Evolutionary conservation across 2,888 invertebrate species (phyloP).

Genomic region (Drosophila eohydei): DNA sequence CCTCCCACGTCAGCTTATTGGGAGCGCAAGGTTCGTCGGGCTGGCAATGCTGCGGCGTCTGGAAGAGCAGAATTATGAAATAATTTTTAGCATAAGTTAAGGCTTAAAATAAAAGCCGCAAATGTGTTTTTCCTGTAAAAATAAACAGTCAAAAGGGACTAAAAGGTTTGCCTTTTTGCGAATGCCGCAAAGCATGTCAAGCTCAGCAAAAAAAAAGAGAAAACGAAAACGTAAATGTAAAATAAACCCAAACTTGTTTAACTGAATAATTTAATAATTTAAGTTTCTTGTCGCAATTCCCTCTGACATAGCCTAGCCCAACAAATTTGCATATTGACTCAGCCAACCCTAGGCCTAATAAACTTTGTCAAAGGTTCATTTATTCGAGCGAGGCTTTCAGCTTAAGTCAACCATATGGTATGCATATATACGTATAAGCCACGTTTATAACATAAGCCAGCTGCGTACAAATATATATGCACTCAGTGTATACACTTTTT

Average conservation of each 20-base stretch:
- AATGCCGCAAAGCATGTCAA: slow-evolving; percentile 32
- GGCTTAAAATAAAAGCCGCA: slow-evolving; percentile 35
- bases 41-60: slow-evolving; percentile 84
- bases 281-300: slow-evolving; percentile 54
- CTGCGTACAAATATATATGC: slow-evolving; percentile 56
- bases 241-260: slow-evolving; percentile 27
- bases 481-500: slow-evolving; percentile 60
- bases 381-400: slow-evolving; percentile 17
- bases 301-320: slow-evolving; percentile 10
- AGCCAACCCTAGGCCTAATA: slow-evolving; percentile 60
- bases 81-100: slow-evolving; percentile 46
- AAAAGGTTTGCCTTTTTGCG: slow-evolving; percentile 57
- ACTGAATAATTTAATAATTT: slow-evolving; percentile 79
- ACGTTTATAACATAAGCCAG: slow-evolving; percentile 66
- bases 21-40: slow-evolving; percentile 86
- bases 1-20: slow-evolving; percentile 88
- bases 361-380: slow-evolving; percentile 70
- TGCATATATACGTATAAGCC: slow-evolving; percentile 53
- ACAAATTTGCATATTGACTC: slow-evolving; percentile 65
- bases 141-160: slow-evolving; percentile 50
- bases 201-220: slow-evolving; percentile 21
- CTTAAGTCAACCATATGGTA: slow-evolving; percentile 42
- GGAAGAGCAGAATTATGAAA: slow-evolving; percentile 39
- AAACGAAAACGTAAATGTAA: not conserved
- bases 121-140: slow-evolving; percentile 43